Conservation (phyloP, 2,888 invertebrate species). For the Diarsia brunnea region DNA sequence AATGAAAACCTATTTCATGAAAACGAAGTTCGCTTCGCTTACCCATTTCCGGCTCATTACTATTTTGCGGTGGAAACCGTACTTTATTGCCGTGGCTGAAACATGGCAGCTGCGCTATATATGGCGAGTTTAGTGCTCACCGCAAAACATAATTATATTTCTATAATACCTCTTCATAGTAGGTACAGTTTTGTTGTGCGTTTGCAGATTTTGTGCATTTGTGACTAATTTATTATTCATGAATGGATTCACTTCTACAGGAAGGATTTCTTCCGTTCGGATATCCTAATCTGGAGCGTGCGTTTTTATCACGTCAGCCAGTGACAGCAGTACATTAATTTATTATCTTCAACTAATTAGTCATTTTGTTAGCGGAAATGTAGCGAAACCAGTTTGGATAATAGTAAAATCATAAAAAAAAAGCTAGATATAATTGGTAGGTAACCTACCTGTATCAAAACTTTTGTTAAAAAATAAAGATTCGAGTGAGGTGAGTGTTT, state of each 20-base stretch:
- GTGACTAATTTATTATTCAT: neutral
- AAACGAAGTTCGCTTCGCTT: too few species aligned
- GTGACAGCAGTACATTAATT: neutral
- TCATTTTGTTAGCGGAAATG: neutral
- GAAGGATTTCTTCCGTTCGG: neutral
- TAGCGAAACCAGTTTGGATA: too few species aligned
- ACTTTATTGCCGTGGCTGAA: neutral
- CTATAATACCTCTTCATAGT: too few species aligned
- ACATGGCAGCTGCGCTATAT: neutral
- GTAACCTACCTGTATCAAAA: too few species aligned
- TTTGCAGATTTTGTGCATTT: neutral
- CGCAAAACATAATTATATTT: neutral
- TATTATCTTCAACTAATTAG: neutral
- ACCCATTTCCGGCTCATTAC: too few species aligned
- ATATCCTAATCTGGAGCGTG: neutral
- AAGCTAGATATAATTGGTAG: too few species aligned
- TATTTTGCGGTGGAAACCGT: too few species aligned
- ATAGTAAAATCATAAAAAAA: too few species aligned
- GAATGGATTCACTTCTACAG: neutral
- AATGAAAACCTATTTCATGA: too few species aligned
- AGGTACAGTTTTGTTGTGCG: too few species aligned
- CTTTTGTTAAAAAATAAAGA: too few species aligned
- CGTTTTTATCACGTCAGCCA: neutral
- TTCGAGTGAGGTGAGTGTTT: too few species aligned
- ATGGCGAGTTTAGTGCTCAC: neutral